phyloP scores from a whole-genome alignment of 2,113 vertebrate species.

The Plestiodon gilberti region DNA sequence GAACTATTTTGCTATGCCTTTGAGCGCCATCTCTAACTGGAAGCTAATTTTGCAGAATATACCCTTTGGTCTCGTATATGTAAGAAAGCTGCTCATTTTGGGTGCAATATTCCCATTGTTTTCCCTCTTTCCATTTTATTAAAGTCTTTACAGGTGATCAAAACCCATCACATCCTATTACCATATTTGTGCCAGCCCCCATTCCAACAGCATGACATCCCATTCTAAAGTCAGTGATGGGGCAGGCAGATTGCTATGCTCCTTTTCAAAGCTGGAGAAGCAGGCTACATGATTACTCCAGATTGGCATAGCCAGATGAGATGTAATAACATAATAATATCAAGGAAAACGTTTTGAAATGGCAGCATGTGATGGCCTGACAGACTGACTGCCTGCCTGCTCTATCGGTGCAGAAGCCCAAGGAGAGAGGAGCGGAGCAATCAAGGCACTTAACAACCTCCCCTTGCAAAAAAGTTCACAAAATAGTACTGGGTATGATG shows the following conservation, averaged over 20 bases:
- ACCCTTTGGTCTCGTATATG: slow-evolving; percentile 27
- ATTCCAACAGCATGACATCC: not conserved
- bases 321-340: not conserved
- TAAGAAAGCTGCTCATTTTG: slow-evolving; percentile 16
- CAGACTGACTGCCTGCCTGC: not conserved
- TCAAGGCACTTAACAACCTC: not conserved
- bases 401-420: not conserved
- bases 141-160: not conserved
- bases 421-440: not conserved
- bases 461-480: not conserved
- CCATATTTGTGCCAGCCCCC: too few relatives aligned
- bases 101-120: not conserved
- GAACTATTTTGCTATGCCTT: slow-evolving; percentile 56
- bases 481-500: not conserved
- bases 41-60: slow-evolving; percentile 9
- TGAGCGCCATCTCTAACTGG: slow-evolving; percentile 54
- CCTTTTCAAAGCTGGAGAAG: not conserved
- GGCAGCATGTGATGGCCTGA: not conserved
- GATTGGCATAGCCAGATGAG: not conserved
- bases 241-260: not conserved
- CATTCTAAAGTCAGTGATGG: not conserved
- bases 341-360: not conserved
- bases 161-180: not conserved
- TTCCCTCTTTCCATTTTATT: not conserved
- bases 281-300: not conserved